Percentiles rank a stretch among this genome's conserved stretches.
phyloP scores from a whole-genome alignment of 2,888 invertebrate genomes.

The Teinopalpus imperialis region DNA sequence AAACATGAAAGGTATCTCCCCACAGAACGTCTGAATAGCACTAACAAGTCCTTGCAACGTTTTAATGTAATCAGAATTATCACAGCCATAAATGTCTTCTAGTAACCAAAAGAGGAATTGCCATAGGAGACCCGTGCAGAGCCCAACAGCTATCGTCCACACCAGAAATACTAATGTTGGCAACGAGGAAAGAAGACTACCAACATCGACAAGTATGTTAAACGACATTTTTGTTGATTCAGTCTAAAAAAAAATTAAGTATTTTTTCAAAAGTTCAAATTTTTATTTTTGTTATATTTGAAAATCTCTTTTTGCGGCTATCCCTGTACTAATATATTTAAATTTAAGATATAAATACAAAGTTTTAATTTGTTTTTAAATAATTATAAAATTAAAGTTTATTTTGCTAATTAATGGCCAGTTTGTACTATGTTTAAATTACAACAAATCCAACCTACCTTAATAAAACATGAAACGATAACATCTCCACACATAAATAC shows the following conservation, averaged over 20 bases:
- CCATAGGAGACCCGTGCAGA: constrained; percentile 93
- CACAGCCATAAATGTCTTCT: constrained; percentile 85
- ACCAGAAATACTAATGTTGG: constrained; percentile 88
- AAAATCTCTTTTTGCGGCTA: too few species aligned
- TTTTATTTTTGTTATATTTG: too few species aligned
- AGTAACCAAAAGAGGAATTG: constrained; percentile 93
- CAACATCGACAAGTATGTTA: constrained; percentile 86
- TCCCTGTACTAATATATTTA: too few species aligned
- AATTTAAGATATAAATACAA: too few species aligned
- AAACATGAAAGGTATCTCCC: constrained; percentile 94
- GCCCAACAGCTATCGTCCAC: constrained; percentile 91
- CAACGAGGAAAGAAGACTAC: constrained; percentile 83
- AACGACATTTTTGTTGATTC: constrained; percentile 84
- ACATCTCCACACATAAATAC: constrained; percentile 85
- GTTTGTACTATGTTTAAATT: background rate
- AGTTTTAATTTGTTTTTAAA: too few species aligned
- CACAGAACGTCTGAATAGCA: constrained; percentile 90
- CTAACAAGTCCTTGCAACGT: constrained; percentile 88
- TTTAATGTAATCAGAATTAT: constrained; percentile 82
- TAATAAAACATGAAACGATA: constrained; percentile 84
- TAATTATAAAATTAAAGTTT: too few species aligned
- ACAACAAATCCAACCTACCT: constrained; percentile 57
- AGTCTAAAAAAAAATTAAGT: constrained; percentile 71
- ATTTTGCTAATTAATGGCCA: too few species aligned
- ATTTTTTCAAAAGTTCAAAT: too few species aligned